Percentiles rank a stretch among this genome's conserved stretches.
phyloP scores from a whole-genome alignment of 2,113 vertebrate species.

The Scopus umbretta region DNA sequence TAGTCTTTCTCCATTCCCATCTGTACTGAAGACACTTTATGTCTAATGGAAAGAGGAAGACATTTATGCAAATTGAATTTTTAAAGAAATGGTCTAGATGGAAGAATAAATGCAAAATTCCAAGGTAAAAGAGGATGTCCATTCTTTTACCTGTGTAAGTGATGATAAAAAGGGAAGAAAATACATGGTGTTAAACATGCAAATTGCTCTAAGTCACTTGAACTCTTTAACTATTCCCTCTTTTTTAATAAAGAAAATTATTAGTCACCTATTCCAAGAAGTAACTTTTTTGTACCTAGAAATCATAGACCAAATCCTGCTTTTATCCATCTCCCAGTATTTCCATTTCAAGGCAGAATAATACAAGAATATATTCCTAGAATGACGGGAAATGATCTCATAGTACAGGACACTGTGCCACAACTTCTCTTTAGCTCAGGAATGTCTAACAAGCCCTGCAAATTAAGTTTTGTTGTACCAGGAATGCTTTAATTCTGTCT shows the following conservation, averaged over 20 bases:
- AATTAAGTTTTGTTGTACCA: not conserved
- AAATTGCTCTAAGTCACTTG: not conserved
- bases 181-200: not conserved
- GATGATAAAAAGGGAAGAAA: not conserved
- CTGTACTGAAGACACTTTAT: not conserved
- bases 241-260: not conserved
- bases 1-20: not conserved
- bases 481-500: not conserved
- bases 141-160: not conserved
- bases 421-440: not conserved
- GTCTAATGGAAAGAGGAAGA: not conserved
- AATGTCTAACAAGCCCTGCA: not conserved
- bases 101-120: not conserved
- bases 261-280: not conserved
- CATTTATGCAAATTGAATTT: accelerated
- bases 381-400: not conserved
- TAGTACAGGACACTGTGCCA: not conserved
- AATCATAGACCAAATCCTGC: not conserved
- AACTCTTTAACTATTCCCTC: not conserved
- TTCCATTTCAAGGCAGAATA: slow-evolving; percentile 7
- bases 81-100: not conserved
- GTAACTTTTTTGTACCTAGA: not conserved
- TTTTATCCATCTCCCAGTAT: not conserved
- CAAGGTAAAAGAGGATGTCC: not conserved
- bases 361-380: not conserved